Base-by-base conservation (phyloP, 2,113 vertebrate species). In the Periophthalmus modestus region DNA sequence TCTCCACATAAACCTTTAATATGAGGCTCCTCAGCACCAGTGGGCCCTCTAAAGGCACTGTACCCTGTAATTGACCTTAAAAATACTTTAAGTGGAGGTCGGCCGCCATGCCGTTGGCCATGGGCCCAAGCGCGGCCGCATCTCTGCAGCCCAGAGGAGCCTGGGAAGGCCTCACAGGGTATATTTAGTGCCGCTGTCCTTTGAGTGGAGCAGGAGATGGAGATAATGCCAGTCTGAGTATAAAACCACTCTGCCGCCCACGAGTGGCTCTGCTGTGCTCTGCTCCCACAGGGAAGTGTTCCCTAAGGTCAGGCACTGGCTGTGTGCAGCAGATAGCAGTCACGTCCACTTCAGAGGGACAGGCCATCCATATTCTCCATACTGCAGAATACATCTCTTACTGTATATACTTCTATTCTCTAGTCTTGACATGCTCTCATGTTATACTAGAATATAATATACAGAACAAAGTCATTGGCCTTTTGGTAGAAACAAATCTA, bases 61-160 rank as follows among this genome's bases (percentile, higher is more conserved):
- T 89, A 93, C 94, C 92, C 94, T 95, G 92, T 95, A 95, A 95
- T 95, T 93, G 93, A 95, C 93, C 94, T 94, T 94, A 94, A 94
- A 94, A 94, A 94, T 94, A 93, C 92, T 94, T 93, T 93, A 89
- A 85, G 82, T 89, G 92, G 92, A 94, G 91, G 93, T 93, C 90
- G 89, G 84, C 89, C 86, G 89, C 90, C 89, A 92, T 94, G 92
- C 91, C 92, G 91, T 92, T 94, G 93, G 91, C 90, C 92, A 90
- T 89, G 77, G 88, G 88, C 90, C 93, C 92, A 88, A 87, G 80
- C 75, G 90, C 80, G 89, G 91, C 90, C 73, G 81, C 87, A 76
- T 90, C 77, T 87, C 88, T 80, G 68, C 83, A 91, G 83, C 90
- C 87, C 80, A 86, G 85, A 93, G 89, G 86, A 93, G 93, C 89